Evolutionary conservation across 2,888 invertebrate species (phyloP).

Genomic region (Clunio marinus): DNA sequence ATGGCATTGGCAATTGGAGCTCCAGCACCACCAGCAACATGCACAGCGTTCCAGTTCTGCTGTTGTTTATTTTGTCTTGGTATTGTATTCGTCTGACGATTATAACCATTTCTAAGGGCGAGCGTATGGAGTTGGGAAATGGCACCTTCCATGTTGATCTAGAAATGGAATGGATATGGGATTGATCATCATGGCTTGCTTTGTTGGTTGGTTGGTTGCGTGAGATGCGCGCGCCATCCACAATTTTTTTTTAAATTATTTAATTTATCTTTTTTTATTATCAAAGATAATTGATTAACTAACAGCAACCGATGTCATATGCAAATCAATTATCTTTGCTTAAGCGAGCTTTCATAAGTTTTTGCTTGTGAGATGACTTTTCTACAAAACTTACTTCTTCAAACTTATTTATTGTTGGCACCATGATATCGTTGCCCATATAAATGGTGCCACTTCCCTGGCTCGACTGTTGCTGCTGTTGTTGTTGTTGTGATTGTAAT

Average conservation of each 20-base stretch:
- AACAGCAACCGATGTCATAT: background rate
- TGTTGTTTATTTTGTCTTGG: constrained; percentile 47
- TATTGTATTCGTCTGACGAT: constrained; percentile 45
- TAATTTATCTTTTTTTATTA: background rate
- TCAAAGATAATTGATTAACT: constrained; percentile 36
- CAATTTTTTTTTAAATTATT: too few relatives aligned
- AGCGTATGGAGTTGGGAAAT: constrained; percentile 47
- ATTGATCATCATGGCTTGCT: constrained; percentile 28
- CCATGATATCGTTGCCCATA: constrained; percentile 36
- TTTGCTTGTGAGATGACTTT: constrained; percentile 24
- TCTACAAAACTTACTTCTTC: constrained; percentile 39
- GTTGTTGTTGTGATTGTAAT: constrained; percentile 44
- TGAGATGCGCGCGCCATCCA: background rate
- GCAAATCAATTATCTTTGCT: constrained; percentile 38
- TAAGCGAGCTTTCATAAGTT: constrained; percentile 29
- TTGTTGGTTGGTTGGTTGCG: background rate
- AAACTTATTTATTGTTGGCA: constrained; percentile 31
- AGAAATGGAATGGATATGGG: constrained; percentile 20
- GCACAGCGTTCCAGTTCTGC: constrained; percentile 43
- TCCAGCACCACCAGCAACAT: constrained; percentile 43
- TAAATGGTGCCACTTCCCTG: constrained; percentile 44
- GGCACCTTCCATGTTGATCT: constrained; percentile 45
- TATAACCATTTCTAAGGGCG: constrained; percentile 49
- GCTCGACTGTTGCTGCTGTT: constrained; percentile 44
- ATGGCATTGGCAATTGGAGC: constrained; percentile 49